Conservation (phyloP, 2,113 vertebrate genomes). For the Laticauda colubrina region DNA sequence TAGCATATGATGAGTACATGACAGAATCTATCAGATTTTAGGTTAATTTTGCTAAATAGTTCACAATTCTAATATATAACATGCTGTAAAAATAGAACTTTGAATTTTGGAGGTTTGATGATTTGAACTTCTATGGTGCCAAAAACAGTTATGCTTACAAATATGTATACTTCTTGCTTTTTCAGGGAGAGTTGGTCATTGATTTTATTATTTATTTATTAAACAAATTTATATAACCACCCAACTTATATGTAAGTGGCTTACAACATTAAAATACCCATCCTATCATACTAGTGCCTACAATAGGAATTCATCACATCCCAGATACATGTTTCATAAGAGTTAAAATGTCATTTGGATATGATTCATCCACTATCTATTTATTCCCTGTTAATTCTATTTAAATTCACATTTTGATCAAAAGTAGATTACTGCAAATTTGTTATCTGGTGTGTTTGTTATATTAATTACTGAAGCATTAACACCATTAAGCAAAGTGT, state of each 20-base stretch:
- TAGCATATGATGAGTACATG: not conserved
- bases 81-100: not conserved
- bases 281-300: not conserved
- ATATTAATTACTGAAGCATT: not conserved
- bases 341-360: not conserved
- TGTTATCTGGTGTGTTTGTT: not conserved
- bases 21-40: not conserved
- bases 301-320: not conserved
- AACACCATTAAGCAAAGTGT: not conserved
- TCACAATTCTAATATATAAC: not conserved
- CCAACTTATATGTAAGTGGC: not conserved
- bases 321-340: fast-evolving
- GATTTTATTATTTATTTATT: not conserved
- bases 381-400: not conserved
- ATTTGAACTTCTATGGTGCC: fast-evolving
- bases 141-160: fast-evolving
- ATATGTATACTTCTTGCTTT: fast-evolving
- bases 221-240: not conserved
- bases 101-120: fast-evolving
- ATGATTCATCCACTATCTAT: not conserved
- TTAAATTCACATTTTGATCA: not conserved
- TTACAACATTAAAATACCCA: not conserved
- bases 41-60: not conserved
- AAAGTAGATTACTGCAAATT: not conserved
- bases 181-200: not conserved